Conservation (phyloP, 1,140 invertebrate genomes). For the Bombus pyrosoma region DNA sequence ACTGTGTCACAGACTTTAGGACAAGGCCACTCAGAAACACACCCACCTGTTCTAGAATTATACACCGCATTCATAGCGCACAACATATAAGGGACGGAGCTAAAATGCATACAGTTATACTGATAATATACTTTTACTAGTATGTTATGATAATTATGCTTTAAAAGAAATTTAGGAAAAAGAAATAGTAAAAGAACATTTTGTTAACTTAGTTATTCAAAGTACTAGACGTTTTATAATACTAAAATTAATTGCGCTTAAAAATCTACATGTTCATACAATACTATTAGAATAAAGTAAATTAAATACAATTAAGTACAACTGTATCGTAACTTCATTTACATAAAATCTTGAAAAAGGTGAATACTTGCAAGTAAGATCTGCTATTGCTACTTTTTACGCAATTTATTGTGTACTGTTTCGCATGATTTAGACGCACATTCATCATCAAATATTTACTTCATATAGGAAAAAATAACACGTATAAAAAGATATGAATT, state of each 20-base stretch:
- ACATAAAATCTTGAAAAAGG: conserved; percentile 36
- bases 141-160: conserved; percentile 36
- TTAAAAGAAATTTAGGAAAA: conserved; percentile 32
- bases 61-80: conserved; percentile 64
- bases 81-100: conserved; percentile 76
- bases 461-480: conserved; percentile 20
- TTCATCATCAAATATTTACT: conserved; percentile 2
- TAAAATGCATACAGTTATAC: conserved; percentile 71
- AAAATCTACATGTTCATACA: conserved; percentile 41
- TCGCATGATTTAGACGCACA: conserved; percentile 1
- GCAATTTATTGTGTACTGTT: conserved; percentile 1
- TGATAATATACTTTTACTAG: conserved; percentile 52
- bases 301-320: conserved; percentile 57
- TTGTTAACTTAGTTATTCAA: conserved; percentile 10
- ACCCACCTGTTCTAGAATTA: conserved; percentile 60
- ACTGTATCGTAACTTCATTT: conserved; percentile 29
- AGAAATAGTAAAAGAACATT: conserved; percentile 21
- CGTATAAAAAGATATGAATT: conserved; percentile 43
- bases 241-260: conserved; percentile 27
- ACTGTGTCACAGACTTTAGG: conserved; percentile 75
- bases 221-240: conserved; percentile 39
- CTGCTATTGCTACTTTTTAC: conserved; percentile 20
- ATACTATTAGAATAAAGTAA: conserved; percentile 46
- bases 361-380: conserved; percentile 16
- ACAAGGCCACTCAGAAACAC: conserved; percentile 78